These are phyloP conservation scores for Papilio aristodemus DNA, from an alignment of 1,140 invertebrate genomes.

Conservation along the genomic window DNA sequence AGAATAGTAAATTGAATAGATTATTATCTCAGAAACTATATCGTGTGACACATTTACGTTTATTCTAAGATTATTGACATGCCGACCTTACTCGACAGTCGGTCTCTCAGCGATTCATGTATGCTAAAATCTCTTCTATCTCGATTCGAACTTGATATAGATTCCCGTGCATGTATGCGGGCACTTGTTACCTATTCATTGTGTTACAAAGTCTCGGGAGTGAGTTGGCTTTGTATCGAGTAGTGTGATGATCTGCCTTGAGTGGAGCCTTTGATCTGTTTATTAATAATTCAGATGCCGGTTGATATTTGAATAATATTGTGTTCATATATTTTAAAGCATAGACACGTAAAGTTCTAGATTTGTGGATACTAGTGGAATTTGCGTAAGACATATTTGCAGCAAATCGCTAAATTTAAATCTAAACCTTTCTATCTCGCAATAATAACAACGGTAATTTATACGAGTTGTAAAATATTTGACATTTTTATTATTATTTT, in stretches of 20 bases:
- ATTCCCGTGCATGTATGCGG: constrained; percentile 8
- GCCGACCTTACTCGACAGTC: background rate
- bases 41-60: constrained; percentile 25
- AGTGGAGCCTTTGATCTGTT: constrained; percentile 32
- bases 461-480: too few species aligned
- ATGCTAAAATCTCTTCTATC: constrained; percentile 11
- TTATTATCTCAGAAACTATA: background rate
- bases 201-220: constrained; percentile 6
- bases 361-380: background rate
- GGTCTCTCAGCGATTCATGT: background rate
- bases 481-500: too few species aligned
- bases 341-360: background rate
- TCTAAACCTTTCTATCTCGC: background rate
- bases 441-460: background rate
- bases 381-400: background rate
- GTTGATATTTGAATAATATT: constrained; percentile 25
- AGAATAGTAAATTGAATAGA: background rate
- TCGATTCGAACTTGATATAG: background rate
- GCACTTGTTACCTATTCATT: constrained; percentile 12
- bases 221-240: constrained; percentile 30
- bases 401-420: background rate
- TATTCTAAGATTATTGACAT: constrained; percentile 29
- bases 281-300: constrained; percentile 33
- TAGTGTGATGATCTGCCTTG: constrained; percentile 26
- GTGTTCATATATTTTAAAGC: background rate